Conservation (phyloP, 2,797 vertebrate genomes). For the Aplochiton taeniatus region DNA sequence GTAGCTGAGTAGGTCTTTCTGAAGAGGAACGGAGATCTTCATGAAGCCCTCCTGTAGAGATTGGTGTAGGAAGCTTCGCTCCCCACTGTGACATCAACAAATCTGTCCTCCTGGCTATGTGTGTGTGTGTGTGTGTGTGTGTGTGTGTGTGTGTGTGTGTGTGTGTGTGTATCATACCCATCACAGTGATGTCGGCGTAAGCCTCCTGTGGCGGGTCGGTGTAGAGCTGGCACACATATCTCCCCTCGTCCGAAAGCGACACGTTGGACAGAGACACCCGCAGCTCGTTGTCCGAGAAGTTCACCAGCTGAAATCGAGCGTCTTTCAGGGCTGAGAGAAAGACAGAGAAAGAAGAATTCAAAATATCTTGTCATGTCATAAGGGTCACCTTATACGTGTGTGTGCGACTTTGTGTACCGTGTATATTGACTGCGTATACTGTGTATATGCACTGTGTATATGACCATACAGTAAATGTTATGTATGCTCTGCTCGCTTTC, state of each 20-base stretch:
- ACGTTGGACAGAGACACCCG: constrained; percentile 95
- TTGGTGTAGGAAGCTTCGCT: no score
- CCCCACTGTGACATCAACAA: neutral
- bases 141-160: constrained; percentile 26
- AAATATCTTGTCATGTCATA: neutral
- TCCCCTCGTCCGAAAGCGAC: constrained; percentile 93
- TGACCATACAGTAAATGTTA: neutral
- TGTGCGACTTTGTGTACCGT: constrained; percentile 2
- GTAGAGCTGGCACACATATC: constrained; percentile 98
- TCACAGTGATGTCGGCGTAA: constrained; percentile 93
- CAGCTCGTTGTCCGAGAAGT: constrained; percentile 98
- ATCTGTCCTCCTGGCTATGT: neutral
- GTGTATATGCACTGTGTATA: neutral
- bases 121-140: constrained; percentile 11
- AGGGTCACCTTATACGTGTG: neutral
- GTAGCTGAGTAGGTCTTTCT: no score
- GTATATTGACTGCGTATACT: constrained; percentile 1
- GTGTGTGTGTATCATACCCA: constrained; percentile 75
- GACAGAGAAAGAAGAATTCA: neutral
- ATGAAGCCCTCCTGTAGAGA: no score
- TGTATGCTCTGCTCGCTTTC: constrained; percentile 22
- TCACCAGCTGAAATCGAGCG: constrained; percentile 96
- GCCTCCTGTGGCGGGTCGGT: constrained; percentile 97
- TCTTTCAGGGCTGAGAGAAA: constrained; percentile 88
- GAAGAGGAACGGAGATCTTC: no score